These are phyloP conservation scores for Malthinus seriepunctatus DNA, from an alignment of 2,888 invertebrate species.

Conservation along the genomic window DNA sequence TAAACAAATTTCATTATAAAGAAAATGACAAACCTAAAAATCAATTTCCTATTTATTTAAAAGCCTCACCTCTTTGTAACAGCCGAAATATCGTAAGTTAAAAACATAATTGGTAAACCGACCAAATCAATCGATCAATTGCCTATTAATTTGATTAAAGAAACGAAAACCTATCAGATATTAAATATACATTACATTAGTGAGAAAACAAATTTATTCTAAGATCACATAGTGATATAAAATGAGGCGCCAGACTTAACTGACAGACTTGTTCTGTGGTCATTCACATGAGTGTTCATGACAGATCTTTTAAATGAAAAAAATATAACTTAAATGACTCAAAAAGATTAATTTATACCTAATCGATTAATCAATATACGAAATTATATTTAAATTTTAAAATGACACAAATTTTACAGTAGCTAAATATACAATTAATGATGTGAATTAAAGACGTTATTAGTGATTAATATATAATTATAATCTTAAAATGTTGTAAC, in stretches of 20 bases:
- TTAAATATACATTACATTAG: conserved; percentile 10
- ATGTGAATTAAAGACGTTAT: conserved; percentile 1
- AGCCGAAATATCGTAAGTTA: too few relatives aligned
- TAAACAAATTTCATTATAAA: too few relatives aligned
- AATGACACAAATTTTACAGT: conserved; percentile 14
- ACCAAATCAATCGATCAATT: too few relatives aligned
- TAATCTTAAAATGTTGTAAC: not conserved
- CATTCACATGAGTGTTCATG: conserved; percentile 26
- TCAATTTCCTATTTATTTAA: too few relatives aligned
- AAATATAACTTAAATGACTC: conserved; percentile 1
- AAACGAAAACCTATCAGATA: not conserved
- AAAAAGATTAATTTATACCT: conserved; percentile 7
- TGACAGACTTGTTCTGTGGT: conserved; percentile 32
- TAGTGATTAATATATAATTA: not conserved
- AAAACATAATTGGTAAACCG: too few relatives aligned
- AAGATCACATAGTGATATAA: conserved; percentile 30
- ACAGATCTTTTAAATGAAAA: not conserved
- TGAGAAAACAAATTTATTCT: conserved; percentile 29
- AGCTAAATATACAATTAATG: conserved; percentile 29
- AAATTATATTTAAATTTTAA: not conserved
- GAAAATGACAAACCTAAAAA: too few relatives aligned
- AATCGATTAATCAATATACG: not conserved
- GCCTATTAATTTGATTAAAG: not conserved
- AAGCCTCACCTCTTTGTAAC: too few relatives aligned
- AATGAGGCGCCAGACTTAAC: conserved; percentile 33